Evolutionary conservation across 2,113 vertebrate genomes (phyloP), one percentile per base, ranked within the genome.

Genomic region (Xenopus laevis): DNA sequence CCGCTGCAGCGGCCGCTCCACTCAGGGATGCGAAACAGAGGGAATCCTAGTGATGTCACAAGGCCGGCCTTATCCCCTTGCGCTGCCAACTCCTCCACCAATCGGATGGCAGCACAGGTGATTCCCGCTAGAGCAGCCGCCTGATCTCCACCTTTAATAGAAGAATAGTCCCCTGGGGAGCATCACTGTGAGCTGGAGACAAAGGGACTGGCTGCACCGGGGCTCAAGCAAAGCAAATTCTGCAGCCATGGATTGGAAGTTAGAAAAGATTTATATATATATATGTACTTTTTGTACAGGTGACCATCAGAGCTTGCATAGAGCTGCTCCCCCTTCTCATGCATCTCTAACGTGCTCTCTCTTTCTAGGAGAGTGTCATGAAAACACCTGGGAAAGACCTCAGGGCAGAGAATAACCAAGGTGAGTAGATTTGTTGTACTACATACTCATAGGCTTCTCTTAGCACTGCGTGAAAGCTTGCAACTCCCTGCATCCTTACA

Each of bases 111-210:
- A 17, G 73, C 20, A 15, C 61, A 27, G 66, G 79, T 40, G 60
- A 79, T 91, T 95, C 93, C 91, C 94, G 93, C 94, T 83, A 62
- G n/a, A 0, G 13, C 27, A 60, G 88, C 83, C 92, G 92, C 94
- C 83, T 45, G 47, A 15, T 47, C 44, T 3, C 44, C 75, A 55
- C 85, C 90, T 90, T 91, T 91, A 94, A 81, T 30, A 78, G 47
- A 64, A 59, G 60, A 1, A 27, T 59, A 13, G 0, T 65, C 18
- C 47, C 82, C 11, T 53, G 0, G 20, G 71, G 82, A 78, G 64
- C 20, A 9, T 2, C 13, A 4, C n/a, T 59, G 30, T 59, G 46
- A 2, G 8, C 33, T 4, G 13, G 47, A 46, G 16, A 65, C 17
- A 0, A 12, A 40, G 47, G 13, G 53, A 7, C 7, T 17, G 13